Evolutionary conservation across 2,113 vertebrate species (phyloP), one percentile per base, ranked within the genome.

Genomic region (Vulpes vulpes): DNA sequence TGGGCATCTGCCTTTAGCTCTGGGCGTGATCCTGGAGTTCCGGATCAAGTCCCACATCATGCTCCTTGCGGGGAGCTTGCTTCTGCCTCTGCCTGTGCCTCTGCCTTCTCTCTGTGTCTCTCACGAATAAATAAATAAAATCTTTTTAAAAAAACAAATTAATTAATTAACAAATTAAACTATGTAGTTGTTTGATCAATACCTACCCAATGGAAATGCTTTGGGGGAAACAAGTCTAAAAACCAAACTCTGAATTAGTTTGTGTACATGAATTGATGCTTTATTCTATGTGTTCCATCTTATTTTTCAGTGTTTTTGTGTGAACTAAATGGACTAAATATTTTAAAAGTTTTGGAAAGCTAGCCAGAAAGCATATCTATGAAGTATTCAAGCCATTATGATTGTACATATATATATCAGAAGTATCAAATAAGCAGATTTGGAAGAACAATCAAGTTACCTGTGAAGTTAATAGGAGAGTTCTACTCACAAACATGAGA

Each of bases 141-240:
- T 43, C 5, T 43, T 43, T 43, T 7, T 1, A 43, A 43, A 43
- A 43, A 43, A 43, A 43, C 43, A 43, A 43, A 43, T 43, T 43
- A 43, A 43, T 73, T 51, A 86, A 17, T 73, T 17, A 86, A 86
- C 22, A 91, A 89, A 84, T 83, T 76, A 89, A 89, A 62, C 79
- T 62, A 81, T 25, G 5, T 78, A 49, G 64, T 59, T 64, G 11
- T 30, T 94, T 78, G 71, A n/a, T 62, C 10, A 20, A 10, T 81
- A 86, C 8, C 23, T n/a, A 64, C 5, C 30, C 64, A 59, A 49
- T 59, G n/a, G 81, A 35, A 79, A 69, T 43, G 38, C 38, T 76
- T 43, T 69, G 51, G 65, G 51, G 25, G 86, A 43, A 60, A 38
- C 12, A 38, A 91, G 27, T 76, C 8, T 60, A 82, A 89, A 81